phyloP scores from a whole-genome alignment of 2,113 vertebrate genomes.

The Solea senegalensis region DNA sequence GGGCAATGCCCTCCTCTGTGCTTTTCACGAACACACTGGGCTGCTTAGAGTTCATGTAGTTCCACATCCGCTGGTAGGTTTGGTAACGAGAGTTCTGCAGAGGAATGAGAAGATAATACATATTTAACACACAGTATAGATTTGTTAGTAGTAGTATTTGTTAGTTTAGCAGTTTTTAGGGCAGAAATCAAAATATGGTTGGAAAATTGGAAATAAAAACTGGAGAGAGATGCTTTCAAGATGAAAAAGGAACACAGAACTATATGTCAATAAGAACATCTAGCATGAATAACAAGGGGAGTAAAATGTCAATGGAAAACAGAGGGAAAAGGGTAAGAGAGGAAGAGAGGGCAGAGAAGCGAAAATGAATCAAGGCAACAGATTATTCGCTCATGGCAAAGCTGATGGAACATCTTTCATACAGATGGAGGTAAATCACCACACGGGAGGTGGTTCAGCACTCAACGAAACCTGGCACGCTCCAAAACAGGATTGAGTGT shows the following conservation, averaged over 20 bases:
- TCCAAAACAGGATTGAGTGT: constrained; percentile 58
- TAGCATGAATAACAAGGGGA: constrained; percentile 27
- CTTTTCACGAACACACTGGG: constrained; percentile 94
- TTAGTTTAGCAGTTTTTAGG: constrained; percentile 9
- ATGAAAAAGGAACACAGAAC: constrained; percentile 9
- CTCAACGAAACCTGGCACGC: constrained; percentile 36
- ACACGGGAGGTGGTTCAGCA: constrained; percentile 42
- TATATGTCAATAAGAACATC: constrained; percentile 1
- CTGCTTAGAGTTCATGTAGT: constrained; percentile 95
- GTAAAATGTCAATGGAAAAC: constrained; percentile 38
- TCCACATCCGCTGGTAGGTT: constrained; percentile 96
- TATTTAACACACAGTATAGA: constrained; percentile 5
- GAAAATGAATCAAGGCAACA: constrained; percentile 33
- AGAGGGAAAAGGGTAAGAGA: not conserved
- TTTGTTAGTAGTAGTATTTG: not conserved
- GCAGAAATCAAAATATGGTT: constrained; percentile 21
- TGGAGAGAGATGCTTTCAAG: not conserved
- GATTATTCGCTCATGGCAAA: constrained; percentile 42
- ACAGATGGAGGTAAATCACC: constrained; percentile 48
- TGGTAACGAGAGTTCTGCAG: constrained; percentile 90
- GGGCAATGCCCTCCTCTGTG: constrained; percentile 92
- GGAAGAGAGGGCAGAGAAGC: constrained; percentile 1
- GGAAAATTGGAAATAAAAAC: constrained; percentile 1
- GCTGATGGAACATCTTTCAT: constrained; percentile 48
- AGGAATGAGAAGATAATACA: not conserved